A percentile compares a stretch with the other conserved stretches of the same genome.
Conservation (phyloP, 2,888 invertebrate genomes). For the Drosophila niveifrons region DNA sequence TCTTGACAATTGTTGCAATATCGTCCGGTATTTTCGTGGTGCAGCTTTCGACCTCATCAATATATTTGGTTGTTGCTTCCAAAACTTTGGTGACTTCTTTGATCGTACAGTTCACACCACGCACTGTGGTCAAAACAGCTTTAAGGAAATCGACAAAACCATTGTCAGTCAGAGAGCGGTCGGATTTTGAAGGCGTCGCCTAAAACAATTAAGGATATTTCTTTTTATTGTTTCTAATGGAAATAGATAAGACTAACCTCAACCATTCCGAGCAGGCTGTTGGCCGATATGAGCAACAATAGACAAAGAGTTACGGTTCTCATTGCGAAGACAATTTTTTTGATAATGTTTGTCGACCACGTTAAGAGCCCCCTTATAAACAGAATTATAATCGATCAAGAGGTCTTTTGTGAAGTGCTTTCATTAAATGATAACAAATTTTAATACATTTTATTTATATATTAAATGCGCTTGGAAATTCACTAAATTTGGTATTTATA, state of each 20-base stretch:
- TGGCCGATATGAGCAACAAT: constrained; percentile 42
- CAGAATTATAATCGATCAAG: constrained; percentile 15
- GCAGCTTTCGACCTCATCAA: constrained; percentile 27
- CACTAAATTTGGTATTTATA: background rate
- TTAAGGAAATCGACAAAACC: constrained; percentile 22
- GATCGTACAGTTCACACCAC: constrained; percentile 41
- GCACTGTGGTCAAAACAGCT: constrained; percentile 21
- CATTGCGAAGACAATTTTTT: constrained; percentile 39
- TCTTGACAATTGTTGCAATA: constrained; percentile 39
- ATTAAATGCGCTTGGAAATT: background rate
- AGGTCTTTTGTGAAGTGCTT: constrained; percentile 20
- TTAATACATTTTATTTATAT: background rate
- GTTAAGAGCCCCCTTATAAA: constrained; percentile 32
- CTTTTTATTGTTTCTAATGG: too few relatives aligned
- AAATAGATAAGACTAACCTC: constrained; percentile 39
- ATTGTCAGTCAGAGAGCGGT: constrained; percentile 15
- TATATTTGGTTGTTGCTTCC: constrained; percentile 30
- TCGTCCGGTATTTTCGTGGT: constrained; percentile 36
- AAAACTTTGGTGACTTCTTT: constrained; percentile 24
- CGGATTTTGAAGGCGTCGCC: constrained; percentile 25
- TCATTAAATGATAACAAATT: background rate
- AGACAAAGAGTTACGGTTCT: constrained; percentile 53
- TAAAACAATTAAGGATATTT: background rate
- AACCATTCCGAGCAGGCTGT: constrained; percentile 49
- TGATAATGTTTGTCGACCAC: constrained; percentile 1